These are phyloP conservation scores for Tetragnatha versicolor DNA, from an alignment of 1,140 invertebrate species.

Conservation along the genomic window DNA sequence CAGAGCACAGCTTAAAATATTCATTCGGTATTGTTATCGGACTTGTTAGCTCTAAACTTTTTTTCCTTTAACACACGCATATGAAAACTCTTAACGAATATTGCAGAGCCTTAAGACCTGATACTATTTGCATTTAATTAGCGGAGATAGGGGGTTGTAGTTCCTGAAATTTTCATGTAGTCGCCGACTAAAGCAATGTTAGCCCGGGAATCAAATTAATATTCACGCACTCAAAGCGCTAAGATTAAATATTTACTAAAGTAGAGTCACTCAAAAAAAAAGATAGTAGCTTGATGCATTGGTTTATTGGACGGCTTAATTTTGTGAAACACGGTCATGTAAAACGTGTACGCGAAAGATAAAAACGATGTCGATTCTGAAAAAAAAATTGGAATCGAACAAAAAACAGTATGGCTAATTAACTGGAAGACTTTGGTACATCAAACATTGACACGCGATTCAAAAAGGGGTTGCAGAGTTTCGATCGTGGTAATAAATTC, in stretches of 20 bases:
- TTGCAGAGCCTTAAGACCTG: too few species aligned
- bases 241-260: slow-evolving; percentile 15
- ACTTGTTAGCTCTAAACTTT: too few species aligned
- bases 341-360: neutral
- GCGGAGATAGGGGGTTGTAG: neutral
- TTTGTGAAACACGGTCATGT: neutral
- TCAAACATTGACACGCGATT: slow-evolving; percentile 1
- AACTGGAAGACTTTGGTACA: neutral
- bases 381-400: neutral
- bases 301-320: neutral
- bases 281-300: neutral
- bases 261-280: neutral
- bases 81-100: too few species aligned
- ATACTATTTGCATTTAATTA: slow-evolving; percentile 28
- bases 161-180: neutral
- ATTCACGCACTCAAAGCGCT: neutral
- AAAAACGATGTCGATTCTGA: neutral
- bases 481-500: neutral
- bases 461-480: neutral
- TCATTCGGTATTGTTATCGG: too few species aligned
- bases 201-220: neutral
- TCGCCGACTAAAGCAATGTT: neutral
- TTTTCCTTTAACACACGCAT: too few species aligned
- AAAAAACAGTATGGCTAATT: neutral
- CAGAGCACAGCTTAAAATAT: too few species aligned